phyloP scores from a whole-genome alignment of 2,888 invertebrate genomes.

The Gasteruption jaculator region DNA sequence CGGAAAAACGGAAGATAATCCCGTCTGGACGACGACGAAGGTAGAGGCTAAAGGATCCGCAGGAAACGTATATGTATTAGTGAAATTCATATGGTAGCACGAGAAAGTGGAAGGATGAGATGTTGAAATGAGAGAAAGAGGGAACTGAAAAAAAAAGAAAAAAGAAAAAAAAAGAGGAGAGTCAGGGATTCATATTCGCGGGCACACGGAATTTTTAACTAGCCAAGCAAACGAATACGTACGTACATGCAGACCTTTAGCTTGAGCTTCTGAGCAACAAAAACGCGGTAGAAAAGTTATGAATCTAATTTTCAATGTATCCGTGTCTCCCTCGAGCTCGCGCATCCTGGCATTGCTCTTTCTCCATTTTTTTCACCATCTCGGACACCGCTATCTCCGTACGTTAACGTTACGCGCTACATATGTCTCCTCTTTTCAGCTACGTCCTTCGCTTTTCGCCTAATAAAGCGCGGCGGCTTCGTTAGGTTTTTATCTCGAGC shows the following conservation, averaged over 20 bases:
- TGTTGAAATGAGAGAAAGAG: constrained; percentile 9
- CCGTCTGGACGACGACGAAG: constrained; percentile 23
- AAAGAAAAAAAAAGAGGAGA: constrained; percentile 12
- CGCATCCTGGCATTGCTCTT: constrained; percentile 17
- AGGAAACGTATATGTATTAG: too few species aligned
- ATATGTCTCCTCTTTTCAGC: constrained; percentile 13
- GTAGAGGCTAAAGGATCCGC: too few species aligned
- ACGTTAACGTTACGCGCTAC: constrained; percentile 14
- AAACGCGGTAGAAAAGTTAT: constrained; percentile 48
- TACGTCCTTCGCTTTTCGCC: constrained; percentile 30
- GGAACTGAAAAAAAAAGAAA: constrained; percentile 14
- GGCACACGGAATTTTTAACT: constrained; percentile 49
- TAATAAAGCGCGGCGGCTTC: constrained; percentile 40
- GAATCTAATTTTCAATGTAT: constrained; percentile 50
- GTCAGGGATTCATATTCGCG: constrained; percentile 44
- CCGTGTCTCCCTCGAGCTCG: constrained; percentile 33
- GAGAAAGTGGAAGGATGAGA: too few species aligned
- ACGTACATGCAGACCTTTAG: too few species aligned
- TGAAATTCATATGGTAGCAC: too few species aligned
- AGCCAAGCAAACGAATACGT: constrained; percentile 36
- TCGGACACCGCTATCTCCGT: constrained; percentile 10
- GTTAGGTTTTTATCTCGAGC: constrained; percentile 43
- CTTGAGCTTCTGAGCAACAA: constrained; percentile 37
- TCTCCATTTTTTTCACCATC: constrained; percentile 18
- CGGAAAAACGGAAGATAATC: constrained; percentile 47